Conservation (phyloP, 2,888 invertebrate species). For the Pandemis corylana region DNA sequence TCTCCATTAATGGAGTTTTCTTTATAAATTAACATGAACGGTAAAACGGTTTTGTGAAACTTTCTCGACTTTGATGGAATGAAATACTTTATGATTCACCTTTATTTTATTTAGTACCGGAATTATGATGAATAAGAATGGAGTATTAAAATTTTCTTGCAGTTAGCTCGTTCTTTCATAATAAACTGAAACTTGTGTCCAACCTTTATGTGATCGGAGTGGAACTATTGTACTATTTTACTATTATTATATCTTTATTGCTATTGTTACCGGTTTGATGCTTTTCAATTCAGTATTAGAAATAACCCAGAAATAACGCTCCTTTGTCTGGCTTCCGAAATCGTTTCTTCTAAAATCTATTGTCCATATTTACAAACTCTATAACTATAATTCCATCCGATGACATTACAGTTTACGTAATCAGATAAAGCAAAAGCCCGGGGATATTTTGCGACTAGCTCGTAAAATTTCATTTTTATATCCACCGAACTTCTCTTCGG, state of each 20-base stretch:
- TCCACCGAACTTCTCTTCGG: conserved; percentile 19
- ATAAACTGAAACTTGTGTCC: background rate
- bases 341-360: background rate
- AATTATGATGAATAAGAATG: background rate
- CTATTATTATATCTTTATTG: too few relatives aligned
- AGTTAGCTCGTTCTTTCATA: background rate
- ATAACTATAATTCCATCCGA: background rate
- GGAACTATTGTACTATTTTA: too few relatives aligned
- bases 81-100: conserved; percentile 4
- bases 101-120: conserved; percentile 12
- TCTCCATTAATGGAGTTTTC: conserved; percentile 16
- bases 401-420: conserved; percentile 7
- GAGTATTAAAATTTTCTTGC: background rate
- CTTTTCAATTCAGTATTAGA: too few relatives aligned
- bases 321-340: too few relatives aligned
- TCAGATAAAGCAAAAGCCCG: background rate
- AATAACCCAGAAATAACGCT: too few relatives aligned
- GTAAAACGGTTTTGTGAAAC: conserved; percentile 11
- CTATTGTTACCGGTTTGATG: too few relatives aligned
- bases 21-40: conserved; percentile 16
- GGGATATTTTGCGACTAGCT: conserved; percentile 15
- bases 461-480: conserved; percentile 32
- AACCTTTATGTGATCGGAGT: background rate
- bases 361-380: background rate
- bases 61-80: conserved; percentile 17